Base-by-base conservation (phyloP, 2,888 invertebrate genomes). In the Flabesymbios commensalis region DNA sequence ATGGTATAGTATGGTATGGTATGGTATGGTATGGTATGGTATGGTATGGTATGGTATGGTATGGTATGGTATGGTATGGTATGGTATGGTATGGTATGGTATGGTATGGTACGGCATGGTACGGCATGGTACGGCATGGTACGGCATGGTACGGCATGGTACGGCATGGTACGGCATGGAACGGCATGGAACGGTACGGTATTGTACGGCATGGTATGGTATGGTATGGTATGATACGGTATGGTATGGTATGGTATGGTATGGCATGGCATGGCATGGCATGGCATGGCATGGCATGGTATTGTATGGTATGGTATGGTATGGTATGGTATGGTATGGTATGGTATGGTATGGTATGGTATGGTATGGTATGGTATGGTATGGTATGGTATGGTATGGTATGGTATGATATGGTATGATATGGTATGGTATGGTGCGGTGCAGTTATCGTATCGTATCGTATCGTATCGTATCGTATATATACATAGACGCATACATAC, bases 1-100 rank as follows among this genome's bases (percentile, higher is more conserved):
- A 56, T 56, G 56, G 47, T 47, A 47, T 47, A 47, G 32, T 56
- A 43, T 47, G 56, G 47, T 56, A 47, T 56, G 56, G 47, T 56
- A 56, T 47, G 56, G 47, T 56, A 56, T 48, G 47, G 47, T 56
- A 56, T 56, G 56, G 47, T 56, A 56, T 47, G 56, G 47, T 56
- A 56, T 47, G 56, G 47, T 56, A 56, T 56, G 56, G 47, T 47
- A 56, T 56, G 56, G 47, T 47, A 56, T 56, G 55, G 55, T 55
- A 55, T 55, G 55, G 55, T 45, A 49, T 28, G 49, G 49, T 28
- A 49, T 49, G 29, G 10, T 26, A 22, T 14, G 29, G 49, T 28
- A 49, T 10, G 29, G 28, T 49, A 26, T 49, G 24, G 49, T 49
- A 49, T 49, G 49, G 29, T 49, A 49, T 28, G 49, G 49, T 49